Percentiles rank a stretch among this genome's conserved stretches.
Conservation (phyloP, 2,113 vertebrate species). For the Tyto alba region DNA sequence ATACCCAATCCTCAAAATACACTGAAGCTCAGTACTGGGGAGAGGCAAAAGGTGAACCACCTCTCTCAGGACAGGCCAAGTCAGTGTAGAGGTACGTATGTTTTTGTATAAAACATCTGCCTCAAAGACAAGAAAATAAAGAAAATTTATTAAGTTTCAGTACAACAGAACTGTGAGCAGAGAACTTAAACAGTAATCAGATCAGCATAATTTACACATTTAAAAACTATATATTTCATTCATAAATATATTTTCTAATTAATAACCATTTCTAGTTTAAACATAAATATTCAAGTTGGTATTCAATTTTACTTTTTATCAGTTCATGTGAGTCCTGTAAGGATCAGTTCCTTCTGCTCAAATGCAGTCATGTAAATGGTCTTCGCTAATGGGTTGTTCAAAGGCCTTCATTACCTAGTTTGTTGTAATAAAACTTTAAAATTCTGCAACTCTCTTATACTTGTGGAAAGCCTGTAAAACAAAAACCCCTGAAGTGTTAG, state of each 20-base stretch:
- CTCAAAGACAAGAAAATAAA: constrained; percentile 16
- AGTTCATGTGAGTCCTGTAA: constrained; percentile 69
- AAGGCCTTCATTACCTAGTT: constrained; percentile 85
- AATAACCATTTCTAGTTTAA: constrained; percentile 56
- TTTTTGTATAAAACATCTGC: constrained; percentile 16
- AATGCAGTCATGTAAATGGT: constrained; percentile 47
- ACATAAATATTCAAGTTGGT: constrained; percentile 80
- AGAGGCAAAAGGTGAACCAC: not conserved
- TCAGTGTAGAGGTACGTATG: not conserved
- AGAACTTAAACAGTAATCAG: constrained; percentile 51
- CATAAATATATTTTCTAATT: constrained; percentile 74
- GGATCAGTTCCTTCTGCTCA: constrained; percentile 62
- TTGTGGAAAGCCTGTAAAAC: constrained; percentile 86
- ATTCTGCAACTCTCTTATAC: constrained; percentile 88
- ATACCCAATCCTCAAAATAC: not conserved
- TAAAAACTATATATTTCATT: constrained; percentile 70
- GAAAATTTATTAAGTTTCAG: constrained; percentile 8
- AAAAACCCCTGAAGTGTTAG: not conserved
- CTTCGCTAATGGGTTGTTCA: constrained; percentile 14
- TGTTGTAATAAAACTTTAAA: constrained; percentile 87
- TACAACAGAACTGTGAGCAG: constrained; percentile 38
- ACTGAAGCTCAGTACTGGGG: not conserved
- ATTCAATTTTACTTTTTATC: constrained; percentile 58
- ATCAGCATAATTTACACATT: constrained; percentile 73
- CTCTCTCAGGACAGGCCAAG: not conserved